Conservation (phyloP, 2,797 vertebrate genomes). For the Fistularia tabacaria region DNA sequence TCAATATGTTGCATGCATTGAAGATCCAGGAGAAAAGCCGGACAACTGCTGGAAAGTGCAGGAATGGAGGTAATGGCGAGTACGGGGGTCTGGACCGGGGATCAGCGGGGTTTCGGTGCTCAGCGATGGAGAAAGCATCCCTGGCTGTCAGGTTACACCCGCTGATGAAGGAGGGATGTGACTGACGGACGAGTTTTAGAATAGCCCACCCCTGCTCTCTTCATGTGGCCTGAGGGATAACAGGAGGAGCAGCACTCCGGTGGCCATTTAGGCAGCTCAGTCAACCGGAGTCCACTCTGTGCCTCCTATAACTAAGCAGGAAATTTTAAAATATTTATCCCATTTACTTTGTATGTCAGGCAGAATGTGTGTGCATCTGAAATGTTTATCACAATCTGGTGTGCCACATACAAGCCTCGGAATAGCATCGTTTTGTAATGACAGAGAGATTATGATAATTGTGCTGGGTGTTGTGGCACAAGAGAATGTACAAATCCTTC, state of each 20-base stretch:
- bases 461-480: constrained; percentile 37
- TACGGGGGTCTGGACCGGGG: constrained; percentile 54
- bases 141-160: constrained; percentile 49
- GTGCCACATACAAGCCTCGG: constrained; percentile 21
- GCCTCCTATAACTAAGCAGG: background rate
- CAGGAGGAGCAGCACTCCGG: constrained; percentile 29
- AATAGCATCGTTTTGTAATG: constrained; percentile 48
- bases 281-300: constrained; percentile 20
- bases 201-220: constrained; percentile 32
- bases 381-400: constrained; percentile 9
- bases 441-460: constrained; percentile 63
- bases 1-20: constrained; percentile 9
- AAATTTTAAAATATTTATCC: constrained; percentile 1
- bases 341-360: too few species aligned
- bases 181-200: constrained; percentile 59
- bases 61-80: constrained; percentile 27
- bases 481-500: constrained; percentile 55
- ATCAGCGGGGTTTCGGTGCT: constrained; percentile 61
- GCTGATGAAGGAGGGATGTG: constrained; percentile 55
- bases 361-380: constrained; percentile 3
- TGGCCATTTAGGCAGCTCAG: constrained; percentile 27
- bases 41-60: constrained; percentile 1
- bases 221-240: constrained; percentile 34
- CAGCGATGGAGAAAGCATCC: constrained; percentile 68
- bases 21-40: too few species aligned